Conservation (phyloP, 2,797 vertebrate species). For the Muscicapa comitata region DNA sequence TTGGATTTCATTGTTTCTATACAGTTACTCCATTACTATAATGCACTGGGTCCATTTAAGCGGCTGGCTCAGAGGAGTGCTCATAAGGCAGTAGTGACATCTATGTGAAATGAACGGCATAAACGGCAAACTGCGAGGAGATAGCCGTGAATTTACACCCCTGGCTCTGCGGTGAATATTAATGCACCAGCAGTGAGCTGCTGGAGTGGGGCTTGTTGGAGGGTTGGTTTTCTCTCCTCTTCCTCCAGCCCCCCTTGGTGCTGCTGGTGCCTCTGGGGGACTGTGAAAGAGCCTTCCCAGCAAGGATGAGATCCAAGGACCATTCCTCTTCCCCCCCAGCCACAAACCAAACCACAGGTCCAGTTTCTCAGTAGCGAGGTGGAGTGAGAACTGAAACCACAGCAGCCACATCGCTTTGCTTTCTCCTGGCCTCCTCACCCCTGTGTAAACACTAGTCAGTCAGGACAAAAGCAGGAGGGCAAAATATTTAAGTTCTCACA, state of each 20-base stretch:
- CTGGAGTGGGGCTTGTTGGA: not conserved
- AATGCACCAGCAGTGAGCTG: not conserved
- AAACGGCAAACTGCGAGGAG: not conserved
- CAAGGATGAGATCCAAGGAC: not conserved
- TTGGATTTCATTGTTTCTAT: slow-evolving; percentile 88
- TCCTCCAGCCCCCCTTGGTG: not conserved
- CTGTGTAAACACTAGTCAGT: not conserved
- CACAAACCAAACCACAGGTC: slow-evolving; percentile 9
- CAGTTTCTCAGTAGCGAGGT: slow-evolving; percentile 42
- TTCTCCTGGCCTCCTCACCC: not conserved
- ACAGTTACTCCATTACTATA: slow-evolving; percentile 88
- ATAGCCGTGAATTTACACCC: slow-evolving; percentile 61
- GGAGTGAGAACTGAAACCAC: slow-evolving; percentile 55
- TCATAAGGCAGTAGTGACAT: slow-evolving; percentile 75
- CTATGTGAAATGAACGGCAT: slow-evolving; percentile 69
- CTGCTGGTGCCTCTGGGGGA: not conserved
- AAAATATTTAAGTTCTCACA: slow-evolving; percentile 1
- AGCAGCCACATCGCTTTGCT: slow-evolving; percentile 13
- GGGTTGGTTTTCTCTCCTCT: not conserved
- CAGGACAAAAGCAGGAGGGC: not conserved
- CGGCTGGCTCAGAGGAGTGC: slow-evolving; percentile 65
- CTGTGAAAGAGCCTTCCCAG: not conserved
- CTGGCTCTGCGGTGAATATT: not conserved
- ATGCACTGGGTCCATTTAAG: slow-evolving; percentile 84
- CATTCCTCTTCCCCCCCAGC: not conserved